phyloP scores from a whole-genome alignment of 2,888 invertebrate genomes.

The Ephialtes manifestator region DNA sequence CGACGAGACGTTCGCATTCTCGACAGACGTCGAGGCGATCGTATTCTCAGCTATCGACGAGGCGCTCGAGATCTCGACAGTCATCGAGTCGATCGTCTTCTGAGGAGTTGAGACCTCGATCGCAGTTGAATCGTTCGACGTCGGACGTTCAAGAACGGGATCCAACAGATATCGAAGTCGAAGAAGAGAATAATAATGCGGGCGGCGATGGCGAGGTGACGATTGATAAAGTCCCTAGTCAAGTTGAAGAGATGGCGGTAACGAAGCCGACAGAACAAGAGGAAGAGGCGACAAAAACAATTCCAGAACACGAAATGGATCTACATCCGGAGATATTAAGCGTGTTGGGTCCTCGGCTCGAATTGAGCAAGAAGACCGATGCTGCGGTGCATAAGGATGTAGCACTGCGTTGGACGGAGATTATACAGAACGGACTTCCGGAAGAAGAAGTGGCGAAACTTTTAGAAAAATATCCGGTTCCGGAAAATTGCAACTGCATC shows the following conservation, averaged over 20 bases:
- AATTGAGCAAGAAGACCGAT: slow-evolving; percentile 13
- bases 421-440: slow-evolving; percentile 57
- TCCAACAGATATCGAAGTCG: too few species aligned
- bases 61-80: neutral
- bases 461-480: slow-evolving; percentile 61
- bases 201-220: neutral
- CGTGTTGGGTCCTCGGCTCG: slow-evolving; percentile 47
- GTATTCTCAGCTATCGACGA: neutral
- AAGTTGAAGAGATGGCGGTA: too few species aligned
- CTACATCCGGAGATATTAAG: slow-evolving; percentile 40
- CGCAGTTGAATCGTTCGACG: too few species aligned
- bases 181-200: neutral
- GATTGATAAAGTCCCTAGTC: too few species aligned
- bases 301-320: slow-evolving; percentile 56
- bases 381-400: slow-evolving; percentile 57
- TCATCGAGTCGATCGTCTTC: slow-evolving; percentile 23
- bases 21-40: too few species aligned
- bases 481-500: slow-evolving; percentile 55
- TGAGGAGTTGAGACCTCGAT: neutral
- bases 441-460: slow-evolving; percentile 41
- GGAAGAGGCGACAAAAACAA: too few species aligned
- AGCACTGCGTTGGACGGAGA: slow-evolving; percentile 58
- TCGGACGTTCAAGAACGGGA: too few species aligned
- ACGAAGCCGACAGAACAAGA: too few species aligned
- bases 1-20: too few species aligned